Evolutionary conservation across 1,140 invertebrate genomes (phyloP), one percentile per base, ranked within the genome.

Genomic region (Aphidius ervi): DNA sequence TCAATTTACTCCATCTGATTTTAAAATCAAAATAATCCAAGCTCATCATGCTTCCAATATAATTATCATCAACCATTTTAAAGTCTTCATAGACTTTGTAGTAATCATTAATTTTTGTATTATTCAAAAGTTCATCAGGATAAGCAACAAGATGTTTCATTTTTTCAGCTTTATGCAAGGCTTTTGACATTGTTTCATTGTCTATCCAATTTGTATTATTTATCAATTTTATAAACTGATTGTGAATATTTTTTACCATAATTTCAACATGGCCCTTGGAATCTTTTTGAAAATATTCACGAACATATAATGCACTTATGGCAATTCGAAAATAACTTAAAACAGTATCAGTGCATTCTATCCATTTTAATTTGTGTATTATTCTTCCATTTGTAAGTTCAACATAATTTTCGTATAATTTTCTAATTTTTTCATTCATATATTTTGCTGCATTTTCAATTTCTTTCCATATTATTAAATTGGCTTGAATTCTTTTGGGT

Each of bases 401-500:
- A 10, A 84, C 85, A 71, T 90, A 94, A 40, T 86, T 80, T 43
- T 16, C 16, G 16, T 16, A 16, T 16, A 16, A 16, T 16, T 16
- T 16, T 16, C 16, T 16, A 16, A 16, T 16, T 16, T 16, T 16
- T 16, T 16, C 16, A 16, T 16, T 16, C 16, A 16, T 16, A 16
- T 16, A 16, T 16, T 16, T 16, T 16, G 16, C 16, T 16, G 16
- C 0, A 16, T 16, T 16, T 16, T 16, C 16, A 16, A 89, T 85
- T 0, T 88, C 86, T 40, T 90, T 82, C 91, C 92, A 93, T 81
- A 93, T 83, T 67, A 91, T 82, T 68, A 93, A 94, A 78, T 95
- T 95, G 2, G 87, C 87, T 47, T 86, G 78, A 3, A 84, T 74
- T 50, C 87, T 85, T 67, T 86, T 86, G 2, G 83, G 78, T 5